These are phyloP conservation scores for Oncorhynchus tshawytscha DNA, from an alignment of 2,113 vertebrate genomes.

Conservation along the genomic window DNA sequence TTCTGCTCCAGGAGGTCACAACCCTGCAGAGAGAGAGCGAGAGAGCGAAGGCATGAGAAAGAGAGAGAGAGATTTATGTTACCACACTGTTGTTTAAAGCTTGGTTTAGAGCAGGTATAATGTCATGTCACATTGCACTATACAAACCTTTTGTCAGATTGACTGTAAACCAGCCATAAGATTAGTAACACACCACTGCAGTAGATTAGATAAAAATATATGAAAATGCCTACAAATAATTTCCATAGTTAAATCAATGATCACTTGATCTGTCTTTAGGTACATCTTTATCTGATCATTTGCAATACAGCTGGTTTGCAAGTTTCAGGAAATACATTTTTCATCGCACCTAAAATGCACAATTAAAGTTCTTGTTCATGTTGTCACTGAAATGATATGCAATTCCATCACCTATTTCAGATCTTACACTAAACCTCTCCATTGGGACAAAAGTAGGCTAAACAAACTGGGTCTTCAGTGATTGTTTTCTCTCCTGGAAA, in stretches of 20 bases:
- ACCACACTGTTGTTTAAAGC: neutral
- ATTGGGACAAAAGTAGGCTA: neutral
- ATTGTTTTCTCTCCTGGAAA: neutral
- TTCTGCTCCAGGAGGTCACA: slow-evolving; percentile 82
- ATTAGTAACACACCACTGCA: too few species aligned
- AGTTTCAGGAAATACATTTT: neutral
- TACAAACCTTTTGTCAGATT: too few species aligned
- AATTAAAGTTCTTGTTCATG: neutral
- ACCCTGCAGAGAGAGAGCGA: slow-evolving; percentile 53
- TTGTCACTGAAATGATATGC: neutral
- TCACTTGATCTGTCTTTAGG: too few species aligned
- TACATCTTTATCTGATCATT: too few species aligned
- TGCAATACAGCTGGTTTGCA: neutral
- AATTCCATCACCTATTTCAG: neutral
- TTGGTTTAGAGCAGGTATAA: too few species aligned
- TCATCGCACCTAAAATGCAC: neutral
- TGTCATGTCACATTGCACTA: too few species aligned
- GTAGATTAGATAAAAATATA: too few species aligned
- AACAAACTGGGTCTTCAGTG: neutral
- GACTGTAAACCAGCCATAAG: too few species aligned
- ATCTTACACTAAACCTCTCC: neutral
- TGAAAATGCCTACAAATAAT: too few species aligned
- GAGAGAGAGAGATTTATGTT: neutral
- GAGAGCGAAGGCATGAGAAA: neutral
- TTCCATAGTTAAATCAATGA: too few species aligned